These are phyloP conservation scores for Echeneis naucrates DNA, from an alignment of 2,797 vertebrate species.

Conservation along the genomic window DNA sequence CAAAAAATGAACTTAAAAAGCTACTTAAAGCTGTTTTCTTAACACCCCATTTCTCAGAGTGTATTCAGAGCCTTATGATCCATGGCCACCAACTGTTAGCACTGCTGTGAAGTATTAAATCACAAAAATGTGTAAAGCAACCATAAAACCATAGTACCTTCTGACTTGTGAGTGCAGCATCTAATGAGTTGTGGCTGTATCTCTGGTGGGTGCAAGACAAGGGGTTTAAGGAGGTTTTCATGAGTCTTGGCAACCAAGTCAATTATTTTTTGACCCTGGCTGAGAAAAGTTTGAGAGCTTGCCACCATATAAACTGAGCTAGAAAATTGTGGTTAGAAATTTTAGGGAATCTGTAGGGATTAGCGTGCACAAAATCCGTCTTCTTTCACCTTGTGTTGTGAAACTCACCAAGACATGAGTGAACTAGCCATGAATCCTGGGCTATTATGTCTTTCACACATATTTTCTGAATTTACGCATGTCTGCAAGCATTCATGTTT, in stretches of 20 bases:
- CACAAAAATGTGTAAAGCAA: slow-evolving; percentile 52
- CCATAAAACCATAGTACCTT: slow-evolving; percentile 46
- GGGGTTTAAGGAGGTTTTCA: slow-evolving; percentile 69
- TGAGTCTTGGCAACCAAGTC: slow-evolving; percentile 51
- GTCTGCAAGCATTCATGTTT: slow-evolving; percentile 38
- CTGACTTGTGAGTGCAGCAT: slow-evolving; percentile 37
- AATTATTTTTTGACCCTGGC: slow-evolving; percentile 45
- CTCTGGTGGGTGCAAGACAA: slow-evolving; percentile 49
- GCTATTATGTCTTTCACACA: slow-evolving; percentile 56
- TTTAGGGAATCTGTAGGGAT: slow-evolving; percentile 62
- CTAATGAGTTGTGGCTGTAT: slow-evolving; percentile 54
- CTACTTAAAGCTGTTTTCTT: slow-evolving; percentile 56
- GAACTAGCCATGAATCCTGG: slow-evolving; percentile 45
- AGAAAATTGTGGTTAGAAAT: slow-evolving; percentile 65
- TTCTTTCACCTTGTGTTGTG: slow-evolving; percentile 63
- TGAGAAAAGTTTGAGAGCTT: slow-evolving; percentile 50
- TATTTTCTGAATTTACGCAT: slow-evolving; percentile 23
- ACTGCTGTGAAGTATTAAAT: slow-evolving; percentile 54
- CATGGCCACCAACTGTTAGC: slow-evolving; percentile 64
- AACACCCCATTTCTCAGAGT: slow-evolving; percentile 55
- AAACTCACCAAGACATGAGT: slow-evolving; percentile 55
- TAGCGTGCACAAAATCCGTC: slow-evolving; percentile 57
- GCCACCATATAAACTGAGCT: slow-evolving; percentile 60
- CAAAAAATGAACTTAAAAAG: slow-evolving; percentile 26
- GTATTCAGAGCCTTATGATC: slow-evolving; percentile 63